Evolutionary conservation across 2,888 invertebrate genomes (phyloP).

Genomic region (Tinea pellionella): DNA sequence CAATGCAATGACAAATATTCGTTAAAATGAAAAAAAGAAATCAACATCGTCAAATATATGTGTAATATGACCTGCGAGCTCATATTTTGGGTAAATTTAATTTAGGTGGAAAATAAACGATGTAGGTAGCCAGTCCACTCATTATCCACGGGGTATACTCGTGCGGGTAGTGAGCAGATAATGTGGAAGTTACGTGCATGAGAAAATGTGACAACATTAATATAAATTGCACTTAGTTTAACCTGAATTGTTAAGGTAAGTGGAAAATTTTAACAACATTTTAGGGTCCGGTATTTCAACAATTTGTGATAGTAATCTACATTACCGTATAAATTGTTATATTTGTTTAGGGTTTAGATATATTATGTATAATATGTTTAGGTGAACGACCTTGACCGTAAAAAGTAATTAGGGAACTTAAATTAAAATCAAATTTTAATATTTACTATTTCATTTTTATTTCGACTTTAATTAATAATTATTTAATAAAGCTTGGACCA

Average conservation of each 20-base stretch:
- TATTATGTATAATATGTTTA: too few species aligned
- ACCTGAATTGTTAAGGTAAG: not conserved
- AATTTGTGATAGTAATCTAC: not conserved
- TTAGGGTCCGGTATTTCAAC: conserved; percentile 28
- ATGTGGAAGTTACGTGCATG: conserved; percentile 58
- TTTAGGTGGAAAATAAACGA: conserved; percentile 58
- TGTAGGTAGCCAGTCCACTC: conserved; percentile 51
- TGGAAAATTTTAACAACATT: not conserved
- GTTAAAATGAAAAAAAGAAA: too few species aligned
- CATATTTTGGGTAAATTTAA: conserved; percentile 59
- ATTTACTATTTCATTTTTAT: too few species aligned
- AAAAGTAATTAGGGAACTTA: too few species aligned
- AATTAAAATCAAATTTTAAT: too few species aligned
- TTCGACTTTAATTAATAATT: too few species aligned
- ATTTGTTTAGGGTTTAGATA: too few species aligned
- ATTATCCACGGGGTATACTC: not conserved
- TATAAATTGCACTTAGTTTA: conserved; percentile 55
- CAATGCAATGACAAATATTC: too few species aligned
- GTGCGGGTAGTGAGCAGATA: conserved; percentile 18
- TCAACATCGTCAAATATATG: not conserved
- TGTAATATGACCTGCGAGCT: conserved; percentile 23
- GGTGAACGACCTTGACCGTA: too few species aligned
- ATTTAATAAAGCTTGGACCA: too few species aligned
- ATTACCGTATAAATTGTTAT: too few species aligned
- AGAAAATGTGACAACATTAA: conserved; percentile 60